Percentiles rank a stretch among this genome's conserved stretches.
Conservation (phyloP, 2,797 vertebrate species). For the Danio jaintianensis region DNA sequence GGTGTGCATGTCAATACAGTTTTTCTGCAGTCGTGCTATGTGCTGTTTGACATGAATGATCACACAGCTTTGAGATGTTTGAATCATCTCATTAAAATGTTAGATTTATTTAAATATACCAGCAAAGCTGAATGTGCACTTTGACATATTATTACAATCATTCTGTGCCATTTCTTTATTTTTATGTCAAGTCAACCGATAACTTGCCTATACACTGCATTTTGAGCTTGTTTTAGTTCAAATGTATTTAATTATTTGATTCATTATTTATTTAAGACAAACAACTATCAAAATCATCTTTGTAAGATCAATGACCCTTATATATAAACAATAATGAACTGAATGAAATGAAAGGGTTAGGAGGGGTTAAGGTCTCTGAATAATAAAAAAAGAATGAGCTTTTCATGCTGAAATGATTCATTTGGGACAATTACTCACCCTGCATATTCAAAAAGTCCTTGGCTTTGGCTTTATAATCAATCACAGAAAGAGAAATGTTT, state of each 20-base stretch:
- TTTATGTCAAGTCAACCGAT: neutral
- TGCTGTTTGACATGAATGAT: constrained; percentile 20
- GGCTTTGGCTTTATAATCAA: neutral
- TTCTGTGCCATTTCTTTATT: constrained; percentile 16
- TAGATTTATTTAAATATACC: neutral
- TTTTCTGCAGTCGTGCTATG: constrained; percentile 19
- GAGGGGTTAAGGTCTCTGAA: neutral
- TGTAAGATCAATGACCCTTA: neutral
- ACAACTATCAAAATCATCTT: neutral
- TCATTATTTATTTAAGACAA: constrained; percentile 1
- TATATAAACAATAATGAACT: neutral
- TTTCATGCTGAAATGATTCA: neutral
- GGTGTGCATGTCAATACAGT: constrained; percentile 27
- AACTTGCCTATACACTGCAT: neutral
- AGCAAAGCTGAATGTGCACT: neutral
- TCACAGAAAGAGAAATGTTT: neutral
- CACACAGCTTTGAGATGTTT: constrained; percentile 27
- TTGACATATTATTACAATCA: neutral
- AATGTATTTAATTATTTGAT: too few species aligned
- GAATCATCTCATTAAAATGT: constrained; percentile 15
- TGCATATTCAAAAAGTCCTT: neutral
- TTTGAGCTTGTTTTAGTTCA: neutral
- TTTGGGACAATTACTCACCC: neutral
- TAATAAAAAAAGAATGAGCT: neutral
- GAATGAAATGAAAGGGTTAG: neutral